Evolutionary conservation across 2,113 vertebrate genomes (phyloP).

Genomic region (Toxostoma redivivum): DNA sequence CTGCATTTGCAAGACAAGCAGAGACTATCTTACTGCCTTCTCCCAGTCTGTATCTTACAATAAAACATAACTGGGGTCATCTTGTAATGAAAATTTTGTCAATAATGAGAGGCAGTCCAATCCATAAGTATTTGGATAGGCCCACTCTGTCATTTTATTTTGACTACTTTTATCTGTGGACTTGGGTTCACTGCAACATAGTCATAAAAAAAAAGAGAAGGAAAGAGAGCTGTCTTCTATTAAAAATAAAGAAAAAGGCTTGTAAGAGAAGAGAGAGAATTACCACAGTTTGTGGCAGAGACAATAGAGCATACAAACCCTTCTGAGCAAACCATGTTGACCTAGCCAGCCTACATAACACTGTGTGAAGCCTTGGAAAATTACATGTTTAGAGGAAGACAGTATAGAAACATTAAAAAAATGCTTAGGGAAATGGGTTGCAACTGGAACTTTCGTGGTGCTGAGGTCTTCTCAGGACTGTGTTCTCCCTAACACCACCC

Average conservation of each 20-base stretch:
- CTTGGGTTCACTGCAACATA: slow-evolving; percentile 37
- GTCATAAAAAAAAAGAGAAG: slow-evolving; percentile 39
- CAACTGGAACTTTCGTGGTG: background rate
- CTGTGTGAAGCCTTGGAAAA: background rate
- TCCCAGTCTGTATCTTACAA: background rate
- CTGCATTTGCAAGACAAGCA: background rate
- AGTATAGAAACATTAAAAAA: background rate
- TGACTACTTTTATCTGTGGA: slow-evolving; percentile 51
- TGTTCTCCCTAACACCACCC: background rate
- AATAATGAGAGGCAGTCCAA: background rate
- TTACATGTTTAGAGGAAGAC: background rate
- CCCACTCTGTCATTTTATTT: slow-evolving; percentile 30
- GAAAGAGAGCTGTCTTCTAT: background rate
- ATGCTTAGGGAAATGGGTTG: background rate
- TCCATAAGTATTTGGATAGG: slow-evolving; percentile 49
- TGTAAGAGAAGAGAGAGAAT: slow-evolving; percentile 44
- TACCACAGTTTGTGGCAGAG: slow-evolving; percentile 42
- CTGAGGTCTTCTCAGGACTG: background rate
- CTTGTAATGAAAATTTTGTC: slow-evolving; percentile 37
- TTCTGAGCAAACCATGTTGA: slow-evolving; percentile 3
- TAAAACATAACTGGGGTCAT: background rate
- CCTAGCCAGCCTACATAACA: background rate
- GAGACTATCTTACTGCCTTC: background rate
- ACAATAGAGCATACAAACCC: background rate
- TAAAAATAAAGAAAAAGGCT: slow-evolving; percentile 49